Base-by-base conservation (phyloP, 2,888 invertebrate genomes). In the Lobophora halterata region DNA sequence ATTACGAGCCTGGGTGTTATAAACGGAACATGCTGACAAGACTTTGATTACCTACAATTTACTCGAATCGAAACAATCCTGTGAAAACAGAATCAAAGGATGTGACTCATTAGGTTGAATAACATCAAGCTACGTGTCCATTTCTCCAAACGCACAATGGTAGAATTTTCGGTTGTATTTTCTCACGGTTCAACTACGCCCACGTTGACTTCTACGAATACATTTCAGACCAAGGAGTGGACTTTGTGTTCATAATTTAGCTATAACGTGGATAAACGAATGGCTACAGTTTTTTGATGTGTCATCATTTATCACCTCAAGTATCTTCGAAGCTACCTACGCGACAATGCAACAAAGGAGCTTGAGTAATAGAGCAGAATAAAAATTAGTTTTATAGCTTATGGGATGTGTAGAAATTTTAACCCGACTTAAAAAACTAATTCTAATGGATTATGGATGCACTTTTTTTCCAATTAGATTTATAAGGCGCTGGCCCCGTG, bases 141-240 rank as follows among this genome's bases (percentile, higher is more conserved):
- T 60, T 58, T 68, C 32, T 29, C 28, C 13, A 63, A 65, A 71
- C 48, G 64, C 54, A 59, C 62, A 63, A 65, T 62, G 63, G 61
- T 70, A 73, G 68, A 68, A 62, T 67, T 74, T 74, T 69, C 54
- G 70, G 65, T 68, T 74, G 65, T 67, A 68, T 74, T 75, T 85
- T 86, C 86, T 77, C 86, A 85, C 86, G 82, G 68, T 70, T 48
- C 75, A 65, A 74, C 74, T 69, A 77, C 82, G 71, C 80, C 77
- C 71, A 75, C 73, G 56, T 52, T 29, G 36, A 56, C 56, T 83
- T 82, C 80, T 74, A 69, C 69, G 78, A 81, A 85, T 68, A 75
- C 75, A 71, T 78, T 77, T 73, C 55, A 62, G 68, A 68, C 64
- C 63, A 70, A 71, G 68, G 71, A 79, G 66, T 72, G 68, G 68